phyloP scores from a whole-genome alignment of 2,797 vertebrate species.

The Arctocebus calabarensis region DNA sequence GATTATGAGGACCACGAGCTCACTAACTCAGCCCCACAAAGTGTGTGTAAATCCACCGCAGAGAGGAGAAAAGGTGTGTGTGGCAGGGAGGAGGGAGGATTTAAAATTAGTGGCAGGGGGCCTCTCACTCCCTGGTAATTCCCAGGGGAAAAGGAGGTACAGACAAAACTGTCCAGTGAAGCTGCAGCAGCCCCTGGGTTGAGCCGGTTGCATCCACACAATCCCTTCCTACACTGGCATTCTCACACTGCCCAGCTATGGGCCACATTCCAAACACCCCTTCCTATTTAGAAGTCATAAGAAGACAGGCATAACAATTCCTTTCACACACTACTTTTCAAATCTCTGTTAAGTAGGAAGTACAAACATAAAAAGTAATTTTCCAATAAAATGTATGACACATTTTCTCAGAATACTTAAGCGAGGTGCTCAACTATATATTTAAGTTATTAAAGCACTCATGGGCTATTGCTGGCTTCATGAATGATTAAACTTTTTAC shows the following conservation, averaged over 20 bases:
- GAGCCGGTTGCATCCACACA: not conserved
- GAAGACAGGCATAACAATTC: not conserved
- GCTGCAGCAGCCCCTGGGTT: too few species aligned
- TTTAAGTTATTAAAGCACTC: not conserved
- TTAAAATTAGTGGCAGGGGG: conserved; percentile 73
- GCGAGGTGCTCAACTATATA: not conserved
- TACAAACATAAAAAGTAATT: not conserved
- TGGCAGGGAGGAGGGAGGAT: conserved; percentile 12
- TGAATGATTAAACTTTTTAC: conserved; percentile 26
- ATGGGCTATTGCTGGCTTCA: conserved; percentile 1
- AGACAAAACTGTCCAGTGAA: not conserved
- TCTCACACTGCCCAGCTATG: not conserved
- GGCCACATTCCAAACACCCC: not conserved
- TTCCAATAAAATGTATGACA: conserved; percentile 1
- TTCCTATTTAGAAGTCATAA: not conserved
- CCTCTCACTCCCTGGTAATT: not conserved
- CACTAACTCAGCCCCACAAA: conserved; percentile 74
- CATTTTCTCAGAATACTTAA: not conserved
- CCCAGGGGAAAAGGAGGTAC: not conserved
- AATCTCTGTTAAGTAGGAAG: not conserved
- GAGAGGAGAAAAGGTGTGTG: conserved; percentile 50
- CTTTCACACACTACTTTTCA: not conserved
- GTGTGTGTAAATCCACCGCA: conserved; percentile 69
- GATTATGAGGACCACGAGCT: conserved; percentile 83
- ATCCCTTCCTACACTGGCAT: not conserved